A percentile compares a stretch with the other conserved stretches of the same genome.
phyloP scores from a whole-genome alignment of 2,113 vertebrate genomes.

The Saccopteryx bilineata region DNA sequence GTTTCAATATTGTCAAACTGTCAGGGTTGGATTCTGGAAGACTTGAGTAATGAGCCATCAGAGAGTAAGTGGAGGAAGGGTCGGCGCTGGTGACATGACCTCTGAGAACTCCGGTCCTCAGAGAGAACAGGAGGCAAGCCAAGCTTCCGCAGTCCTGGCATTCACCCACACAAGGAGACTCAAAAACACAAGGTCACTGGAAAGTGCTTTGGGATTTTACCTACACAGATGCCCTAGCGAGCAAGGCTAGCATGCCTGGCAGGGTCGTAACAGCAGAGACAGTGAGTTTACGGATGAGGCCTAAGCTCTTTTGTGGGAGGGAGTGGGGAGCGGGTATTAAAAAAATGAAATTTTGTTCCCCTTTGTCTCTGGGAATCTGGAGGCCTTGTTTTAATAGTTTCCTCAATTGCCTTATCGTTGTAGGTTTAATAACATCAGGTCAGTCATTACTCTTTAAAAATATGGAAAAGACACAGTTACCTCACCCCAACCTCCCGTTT shows the following conservation, averaged over 20 bases:
- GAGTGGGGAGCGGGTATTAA: fast-evolving
- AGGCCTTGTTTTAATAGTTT: not conserved
- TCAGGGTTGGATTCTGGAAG: conserved; percentile 30
- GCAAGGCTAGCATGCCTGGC: not conserved
- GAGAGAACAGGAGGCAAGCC: not conserved
- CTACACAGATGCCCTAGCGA: not conserved
- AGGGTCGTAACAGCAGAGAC: not conserved
- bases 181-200: not conserved
- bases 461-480: not conserved
- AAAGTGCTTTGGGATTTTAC: not conserved
- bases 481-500: not conserved
- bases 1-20: conserved; percentile 40
- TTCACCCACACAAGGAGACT: not conserved
- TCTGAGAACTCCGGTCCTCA: not conserved
- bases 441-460: not conserved
- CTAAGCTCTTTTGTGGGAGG: not conserved
- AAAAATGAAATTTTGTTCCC: not conserved
- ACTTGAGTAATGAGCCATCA: conserved; percentile 41
- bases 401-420: not conserved
- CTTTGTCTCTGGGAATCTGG: not conserved
- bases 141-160: not conserved
- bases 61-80: not conserved
- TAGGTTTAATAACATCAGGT: not conserved
- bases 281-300: not conserved
- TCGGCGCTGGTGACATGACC: not conserved